phyloP scores from a whole-genome alignment of 2,113 vertebrate species.

The Columba livia region DNA sequence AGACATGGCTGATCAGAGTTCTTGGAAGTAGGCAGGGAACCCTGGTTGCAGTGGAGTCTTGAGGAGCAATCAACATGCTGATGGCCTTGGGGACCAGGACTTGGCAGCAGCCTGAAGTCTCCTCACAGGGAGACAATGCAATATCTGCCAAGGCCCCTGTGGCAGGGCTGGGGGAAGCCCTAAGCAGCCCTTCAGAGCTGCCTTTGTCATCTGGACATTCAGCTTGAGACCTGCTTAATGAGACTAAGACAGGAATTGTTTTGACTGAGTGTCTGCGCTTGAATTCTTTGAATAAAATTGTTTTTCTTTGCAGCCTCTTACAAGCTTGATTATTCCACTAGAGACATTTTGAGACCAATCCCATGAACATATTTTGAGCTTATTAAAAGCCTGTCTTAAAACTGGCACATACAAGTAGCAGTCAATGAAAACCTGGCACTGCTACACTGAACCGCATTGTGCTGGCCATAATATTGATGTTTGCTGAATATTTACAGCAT shows the following conservation, averaged over 20 bases:
- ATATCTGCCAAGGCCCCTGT: neutral
- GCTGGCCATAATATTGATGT: slow-evolving; percentile 60
- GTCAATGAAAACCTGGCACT: slow-evolving; percentile 62
- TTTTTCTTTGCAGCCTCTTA: slow-evolving; percentile 26
- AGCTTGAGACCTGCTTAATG: neutral
- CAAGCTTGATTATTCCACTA: slow-evolving; percentile 50
- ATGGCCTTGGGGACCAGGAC: neutral
- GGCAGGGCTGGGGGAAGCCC: neutral
- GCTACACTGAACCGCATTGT: slow-evolving; percentile 34
- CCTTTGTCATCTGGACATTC: neutral
- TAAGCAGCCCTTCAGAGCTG: neutral
- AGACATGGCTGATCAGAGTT: neutral
- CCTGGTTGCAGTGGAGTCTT: accelerated
- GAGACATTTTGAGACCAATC: slow-evolving; percentile 63
- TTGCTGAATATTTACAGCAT: slow-evolving; percentile 32
- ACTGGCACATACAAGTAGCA: slow-evolving; percentile 47
- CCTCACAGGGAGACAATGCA: neutral
- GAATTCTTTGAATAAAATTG: slow-evolving; percentile 20
- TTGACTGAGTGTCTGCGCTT: slow-evolving; percentile 33
- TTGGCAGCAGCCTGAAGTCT: neutral
- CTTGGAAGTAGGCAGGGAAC: neutral
- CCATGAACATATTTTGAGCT: slow-evolving; percentile 59
- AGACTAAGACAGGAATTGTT: slow-evolving; percentile 1
- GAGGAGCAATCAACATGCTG: neutral
- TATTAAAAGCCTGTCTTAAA: slow-evolving; percentile 69